A percentile compares a stretch with the other conserved stretches of the same genome.
phyloP scores from a whole-genome alignment of 1,140 invertebrate species.

The Meloidogyne exigua region DNA sequence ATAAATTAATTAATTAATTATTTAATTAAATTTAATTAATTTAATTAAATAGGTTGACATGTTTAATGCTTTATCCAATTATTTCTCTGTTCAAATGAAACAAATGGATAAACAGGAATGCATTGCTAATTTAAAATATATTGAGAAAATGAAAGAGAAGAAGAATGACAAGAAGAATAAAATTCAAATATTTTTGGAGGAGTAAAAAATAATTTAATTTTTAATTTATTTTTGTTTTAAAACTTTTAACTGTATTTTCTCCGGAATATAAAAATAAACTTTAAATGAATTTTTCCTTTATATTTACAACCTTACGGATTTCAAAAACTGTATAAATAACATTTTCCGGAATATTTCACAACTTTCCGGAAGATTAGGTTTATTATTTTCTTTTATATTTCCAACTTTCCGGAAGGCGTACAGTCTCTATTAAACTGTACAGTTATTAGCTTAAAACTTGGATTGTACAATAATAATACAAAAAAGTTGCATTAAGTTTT shows the following conservation, averaged over 20 bases:
- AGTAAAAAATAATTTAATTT: background rate
- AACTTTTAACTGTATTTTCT: no score
- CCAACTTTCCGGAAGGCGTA: no score
- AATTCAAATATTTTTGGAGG: background rate
- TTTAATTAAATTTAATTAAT: background rate
- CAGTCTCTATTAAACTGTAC: no score
- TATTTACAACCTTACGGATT: no score
- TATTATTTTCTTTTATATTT: background rate
- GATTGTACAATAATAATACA: no score
- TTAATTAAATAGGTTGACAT: background rate
- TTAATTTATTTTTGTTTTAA: background rate
- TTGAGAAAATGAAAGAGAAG: background rate
- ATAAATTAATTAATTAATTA: no score
- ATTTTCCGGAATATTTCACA: background rate
- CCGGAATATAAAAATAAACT: background rate
- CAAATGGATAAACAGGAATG: background rate
- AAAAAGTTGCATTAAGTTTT: no score
- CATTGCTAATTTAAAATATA: conserved; percentile 1
- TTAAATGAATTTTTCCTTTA: no score
- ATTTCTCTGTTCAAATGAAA: background rate
- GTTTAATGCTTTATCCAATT: background rate
- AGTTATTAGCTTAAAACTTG: no score
- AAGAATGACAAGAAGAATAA: background rate
- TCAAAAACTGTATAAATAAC: no score
- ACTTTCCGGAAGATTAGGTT: background rate